Evolutionary conservation across 2,888 invertebrate species (phyloP).

Genomic region (Oscheius sp.): DNA sequence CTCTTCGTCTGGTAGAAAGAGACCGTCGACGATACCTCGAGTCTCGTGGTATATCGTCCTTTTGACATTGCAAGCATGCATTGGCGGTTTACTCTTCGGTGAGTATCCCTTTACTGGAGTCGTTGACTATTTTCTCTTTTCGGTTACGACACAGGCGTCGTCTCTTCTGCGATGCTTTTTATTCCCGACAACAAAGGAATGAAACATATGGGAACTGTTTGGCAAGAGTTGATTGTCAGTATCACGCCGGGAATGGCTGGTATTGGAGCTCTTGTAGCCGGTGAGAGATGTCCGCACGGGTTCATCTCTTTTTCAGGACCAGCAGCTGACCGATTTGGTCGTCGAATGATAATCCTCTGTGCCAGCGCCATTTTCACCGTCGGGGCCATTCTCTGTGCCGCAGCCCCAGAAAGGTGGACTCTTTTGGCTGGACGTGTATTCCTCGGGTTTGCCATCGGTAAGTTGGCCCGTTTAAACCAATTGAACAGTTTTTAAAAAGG

Average conservation of each 20-base stretch:
- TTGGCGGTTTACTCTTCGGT: constrained; percentile 75
- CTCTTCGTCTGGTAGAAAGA: background rate
- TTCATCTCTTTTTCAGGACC: constrained; percentile 70
- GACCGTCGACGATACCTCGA: constrained; percentile 3
- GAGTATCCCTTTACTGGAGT: constrained; percentile 79
- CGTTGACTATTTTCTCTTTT: too few species aligned
- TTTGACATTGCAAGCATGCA: constrained; percentile 60
- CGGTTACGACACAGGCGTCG: constrained; percentile 79
- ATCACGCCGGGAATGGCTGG: constrained; percentile 65
- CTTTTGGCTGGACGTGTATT: constrained; percentile 65
- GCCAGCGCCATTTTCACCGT: constrained; percentile 76
- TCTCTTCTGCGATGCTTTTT: constrained; percentile 75
- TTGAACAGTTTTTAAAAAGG: constrained; percentile 27
- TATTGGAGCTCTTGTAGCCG: constrained; percentile 68
- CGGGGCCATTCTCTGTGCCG: constrained; percentile 75
- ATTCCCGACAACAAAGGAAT: constrained; percentile 58
- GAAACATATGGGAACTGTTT: constrained; percentile 58
- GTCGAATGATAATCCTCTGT: constrained; percentile 76
- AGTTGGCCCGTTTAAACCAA: too few species aligned
- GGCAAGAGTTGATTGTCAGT: constrained; percentile 69
- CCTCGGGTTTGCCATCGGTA: constrained; percentile 65
- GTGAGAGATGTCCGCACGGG: constrained; percentile 49
- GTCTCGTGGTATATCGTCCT: constrained; percentile 36
- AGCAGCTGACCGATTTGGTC: constrained; percentile 76
- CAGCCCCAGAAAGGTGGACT: constrained; percentile 56